phyloP scores from a whole-genome alignment of 1,140 invertebrate species.

The Halictus rubicundus region DNA sequence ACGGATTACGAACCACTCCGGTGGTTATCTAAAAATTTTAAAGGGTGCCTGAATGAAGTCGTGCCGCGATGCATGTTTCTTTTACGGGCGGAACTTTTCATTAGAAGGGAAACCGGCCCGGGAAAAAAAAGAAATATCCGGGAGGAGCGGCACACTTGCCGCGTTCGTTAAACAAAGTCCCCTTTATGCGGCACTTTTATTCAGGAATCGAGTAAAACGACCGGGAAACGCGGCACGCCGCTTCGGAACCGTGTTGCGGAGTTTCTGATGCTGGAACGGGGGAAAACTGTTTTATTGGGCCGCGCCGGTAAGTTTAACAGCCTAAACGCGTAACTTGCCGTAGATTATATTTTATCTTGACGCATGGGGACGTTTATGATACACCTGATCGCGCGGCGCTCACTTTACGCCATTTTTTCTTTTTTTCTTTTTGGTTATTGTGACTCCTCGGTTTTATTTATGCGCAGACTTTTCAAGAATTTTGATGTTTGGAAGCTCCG shows the following conservation, averaged over 20 bases:
- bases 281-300: neutral
- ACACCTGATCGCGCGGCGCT: neutral
- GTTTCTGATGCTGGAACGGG: neutral
- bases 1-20: conserved; percentile 34
- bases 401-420: neutral
- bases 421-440: neutral
- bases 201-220: conserved; percentile 3
- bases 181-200: conserved; percentile 9
- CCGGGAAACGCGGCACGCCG: neutral
- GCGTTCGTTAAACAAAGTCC: conserved; percentile 21
- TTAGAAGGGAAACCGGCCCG: neutral
- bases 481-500: neutral
- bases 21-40: conserved; percentile 36
- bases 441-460: neutral
- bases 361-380: conserved; percentile 3
- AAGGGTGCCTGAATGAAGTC: conserved; percentile 21
- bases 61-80: neutral
- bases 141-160: neutral
- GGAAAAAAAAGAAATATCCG: neutral
- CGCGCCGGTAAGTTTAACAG: neutral
- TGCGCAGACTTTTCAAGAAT: neutral
- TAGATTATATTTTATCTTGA: neutral
- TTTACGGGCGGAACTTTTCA: conserved; percentile 14
- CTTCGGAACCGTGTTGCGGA: too few species aligned
- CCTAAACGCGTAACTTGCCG: neutral